Evolutionary conservation across 2,888 invertebrate species (phyloP).

Genomic region (Dendrolimus houi): DNA sequence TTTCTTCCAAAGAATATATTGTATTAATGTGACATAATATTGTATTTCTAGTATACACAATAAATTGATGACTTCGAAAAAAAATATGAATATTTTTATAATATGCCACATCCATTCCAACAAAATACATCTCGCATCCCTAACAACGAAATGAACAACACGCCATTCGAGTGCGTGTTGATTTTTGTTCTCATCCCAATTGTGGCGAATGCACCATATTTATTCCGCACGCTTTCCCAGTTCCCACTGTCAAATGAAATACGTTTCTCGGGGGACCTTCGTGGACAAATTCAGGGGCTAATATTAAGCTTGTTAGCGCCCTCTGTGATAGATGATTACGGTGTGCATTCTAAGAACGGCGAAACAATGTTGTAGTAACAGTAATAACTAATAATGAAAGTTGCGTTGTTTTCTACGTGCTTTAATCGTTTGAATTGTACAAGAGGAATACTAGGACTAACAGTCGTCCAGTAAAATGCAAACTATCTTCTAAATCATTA

Average conservation of each 20-base stretch:
- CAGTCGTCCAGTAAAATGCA: too few relatives aligned
- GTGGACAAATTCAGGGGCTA: conserved; percentile 33
- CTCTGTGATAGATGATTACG: conserved; percentile 9
- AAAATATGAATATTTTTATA: not conserved
- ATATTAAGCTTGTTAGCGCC: conserved; percentile 58
- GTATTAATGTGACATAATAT: too few relatives aligned
- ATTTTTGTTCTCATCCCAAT: conserved; percentile 64
- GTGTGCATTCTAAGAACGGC: too few relatives aligned
- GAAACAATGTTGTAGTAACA: too few relatives aligned
- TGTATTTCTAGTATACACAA: too few relatives aligned
- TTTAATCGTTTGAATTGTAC: too few relatives aligned
- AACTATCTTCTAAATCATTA: too few relatives aligned
- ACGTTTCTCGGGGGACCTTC: conserved; percentile 41
- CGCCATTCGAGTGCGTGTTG: conserved; percentile 47
- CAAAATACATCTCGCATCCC: conserved; percentile 3
- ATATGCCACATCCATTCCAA: conserved; percentile 25
- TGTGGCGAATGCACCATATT: conserved; percentile 21
- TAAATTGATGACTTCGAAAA: too few relatives aligned
- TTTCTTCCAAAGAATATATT: too few relatives aligned
- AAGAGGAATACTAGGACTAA: too few relatives aligned
- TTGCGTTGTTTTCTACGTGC: too few relatives aligned
- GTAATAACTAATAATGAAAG: too few relatives aligned
- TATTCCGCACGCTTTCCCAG: conserved; percentile 48
- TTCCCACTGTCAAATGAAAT: conserved; percentile 26
- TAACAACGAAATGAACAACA: conserved; percentile 46